Evolutionary conservation across 1,140 invertebrate genomes (phyloP).

Genomic region (Pseudomyrmex flavicornis): DNA sequence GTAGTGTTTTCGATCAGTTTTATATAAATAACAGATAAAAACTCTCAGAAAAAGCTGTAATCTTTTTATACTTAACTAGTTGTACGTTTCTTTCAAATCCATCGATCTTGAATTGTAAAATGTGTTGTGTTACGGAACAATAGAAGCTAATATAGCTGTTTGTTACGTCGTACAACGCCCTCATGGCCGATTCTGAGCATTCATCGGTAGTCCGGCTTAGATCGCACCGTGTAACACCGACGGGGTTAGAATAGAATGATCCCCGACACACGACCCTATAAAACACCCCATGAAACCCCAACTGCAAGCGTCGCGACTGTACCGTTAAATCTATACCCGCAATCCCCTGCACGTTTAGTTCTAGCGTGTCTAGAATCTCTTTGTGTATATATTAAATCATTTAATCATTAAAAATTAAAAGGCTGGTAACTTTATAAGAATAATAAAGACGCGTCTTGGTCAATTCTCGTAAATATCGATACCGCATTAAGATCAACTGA

Average conservation of each 20-base stretch:
- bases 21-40: neutral
- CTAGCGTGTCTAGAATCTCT: neutral
- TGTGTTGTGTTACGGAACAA: constrained; percentile 44
- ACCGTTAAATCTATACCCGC: constrained; percentile 25
- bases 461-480: neutral
- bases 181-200: constrained; percentile 53
- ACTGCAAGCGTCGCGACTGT: constrained; percentile 74
- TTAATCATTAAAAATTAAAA: too few relatives aligned
- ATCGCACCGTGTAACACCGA: constrained; percentile 78
- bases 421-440: neutral
- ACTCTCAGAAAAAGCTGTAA: neutral
- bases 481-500: neutral
- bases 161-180: constrained; percentile 55
- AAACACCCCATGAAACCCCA: constrained; percentile 79
- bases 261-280: constrained; percentile 67
- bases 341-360: neutral
- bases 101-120: constrained; percentile 6
- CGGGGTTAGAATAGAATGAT: constrained; percentile 53
- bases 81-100: constrained; percentile 16
- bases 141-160: constrained; percentile 69
- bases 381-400: neutral
- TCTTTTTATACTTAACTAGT: neutral
- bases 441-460: neutral
- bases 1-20: neutral
- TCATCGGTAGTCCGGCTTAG: constrained; percentile 77